Conservation (phyloP, 1,140 invertebrate species). For the Drosophila pallidifrons region DNA sequence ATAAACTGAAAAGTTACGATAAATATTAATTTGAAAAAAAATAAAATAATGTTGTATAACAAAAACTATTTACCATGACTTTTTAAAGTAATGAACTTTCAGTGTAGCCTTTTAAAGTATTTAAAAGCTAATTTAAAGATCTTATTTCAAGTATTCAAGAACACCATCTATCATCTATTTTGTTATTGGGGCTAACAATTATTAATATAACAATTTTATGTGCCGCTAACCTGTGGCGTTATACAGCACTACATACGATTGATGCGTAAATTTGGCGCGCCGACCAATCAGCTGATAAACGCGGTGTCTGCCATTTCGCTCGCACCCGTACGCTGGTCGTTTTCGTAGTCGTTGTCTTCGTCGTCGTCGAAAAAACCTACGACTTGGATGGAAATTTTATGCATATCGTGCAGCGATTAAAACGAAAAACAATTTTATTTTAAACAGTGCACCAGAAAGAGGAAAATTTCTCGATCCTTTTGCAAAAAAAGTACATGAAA, state of each 20-base stretch:
- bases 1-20: background rate
- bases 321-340: conserved; percentile 67
- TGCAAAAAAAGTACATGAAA: conserved; percentile 58
- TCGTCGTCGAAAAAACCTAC: conserved; percentile 63
- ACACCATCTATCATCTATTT: background rate
- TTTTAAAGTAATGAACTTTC: background rate
- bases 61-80: background rate
- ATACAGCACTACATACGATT: conserved; percentile 61
- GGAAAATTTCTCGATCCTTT: conserved; percentile 68
- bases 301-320: conserved; percentile 74
- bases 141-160: background rate
- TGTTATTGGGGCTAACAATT: background rate
- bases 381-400: conserved; percentile 76
- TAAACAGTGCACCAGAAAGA: conserved; percentile 53
- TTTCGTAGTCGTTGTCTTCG: conserved; percentile 50
- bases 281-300: conserved; percentile 52
- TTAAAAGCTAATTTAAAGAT: too few relatives aligned
- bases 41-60: background rate
- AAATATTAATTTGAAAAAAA: background rate
- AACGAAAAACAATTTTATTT: conserved; percentile 40
- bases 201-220: conserved; percentile 14
- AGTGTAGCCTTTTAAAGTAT: too few relatives aligned
- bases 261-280: conserved; percentile 79
- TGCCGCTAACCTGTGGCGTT: conserved; percentile 30
- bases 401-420: conserved; percentile 60